Evolutionary conservation across 2,888 invertebrate genomes (phyloP).

Genomic region (Coecobrya sp.): DNA sequence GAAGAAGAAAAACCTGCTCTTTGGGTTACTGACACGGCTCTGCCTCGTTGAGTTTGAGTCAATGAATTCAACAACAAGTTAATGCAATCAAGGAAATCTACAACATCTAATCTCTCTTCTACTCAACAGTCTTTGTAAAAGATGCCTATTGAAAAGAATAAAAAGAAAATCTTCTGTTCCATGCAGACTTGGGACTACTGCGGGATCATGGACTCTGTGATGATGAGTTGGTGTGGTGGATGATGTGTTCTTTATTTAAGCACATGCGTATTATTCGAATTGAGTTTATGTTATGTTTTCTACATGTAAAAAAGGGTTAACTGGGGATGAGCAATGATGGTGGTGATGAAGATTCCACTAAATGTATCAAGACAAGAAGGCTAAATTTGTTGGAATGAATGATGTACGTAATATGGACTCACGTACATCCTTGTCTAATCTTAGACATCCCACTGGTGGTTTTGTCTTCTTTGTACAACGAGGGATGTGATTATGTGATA

Average conservation of each 20-base stretch:
- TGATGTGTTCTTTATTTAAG: too few species aligned
- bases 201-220: neutral
- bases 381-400: neutral
- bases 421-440: too few species aligned
- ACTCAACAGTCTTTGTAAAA: too few species aligned
- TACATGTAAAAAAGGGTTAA: neutral
- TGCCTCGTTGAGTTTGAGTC: slow-evolving; percentile 24
- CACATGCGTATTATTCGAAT: neutral
- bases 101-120: slow-evolving; percentile 15
- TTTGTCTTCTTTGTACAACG: too few species aligned
- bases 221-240: too few species aligned
- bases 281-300: too few species aligned
- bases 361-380: neutral
- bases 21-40: slow-evolving; percentile 71
- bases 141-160: slow-evolving; percentile 17
- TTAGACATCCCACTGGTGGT: too few species aligned
- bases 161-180: neutral
- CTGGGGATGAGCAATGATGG: neutral
- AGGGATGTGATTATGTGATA: neutral
- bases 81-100: slow-evolving; percentile 51
- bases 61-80: slow-evolving; percentile 61
- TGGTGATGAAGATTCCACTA: too few species aligned
- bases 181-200: neutral
- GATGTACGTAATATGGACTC: too few species aligned
- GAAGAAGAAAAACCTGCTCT: slow-evolving; percentile 54